Evolutionary conservation across 2,888 invertebrate genomes (phyloP), one percentile per base, ranked within the genome.

Genomic region (Prosopocoilus inquinatus): DNA sequence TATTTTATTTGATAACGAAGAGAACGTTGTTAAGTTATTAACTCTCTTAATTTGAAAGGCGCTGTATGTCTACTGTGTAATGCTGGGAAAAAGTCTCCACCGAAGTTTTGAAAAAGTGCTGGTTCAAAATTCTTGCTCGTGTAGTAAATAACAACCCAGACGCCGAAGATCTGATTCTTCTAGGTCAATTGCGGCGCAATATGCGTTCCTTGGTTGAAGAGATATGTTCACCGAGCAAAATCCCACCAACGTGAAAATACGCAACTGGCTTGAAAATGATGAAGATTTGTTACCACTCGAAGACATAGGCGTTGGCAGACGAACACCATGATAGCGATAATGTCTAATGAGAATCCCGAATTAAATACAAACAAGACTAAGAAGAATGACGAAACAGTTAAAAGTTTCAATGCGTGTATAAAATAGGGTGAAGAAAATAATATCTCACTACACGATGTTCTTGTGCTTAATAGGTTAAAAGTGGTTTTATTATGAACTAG

Each of bases 1-100:
- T 44, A 50, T 44, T 55, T 53, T 49, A 44, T 50, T 50, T 44
- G 50, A 45, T 55, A 50, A 50, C 54, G 44, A 50, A 49, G 46
- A 46, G 15, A 15, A 54, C 34, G 34, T 54, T 48, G 48, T 49
- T 13, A 47, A 36, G 32, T 36, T 38, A n/a, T n/a, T n/a, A n/a
- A n/a, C n/a, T n/a, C n/a, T n/a, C n/a, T n/a, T n/a, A n/a, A n/a
- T n/a, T n/a, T n/a, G n/a, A n/a, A n/a, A n/a, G n/a, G n/a, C n/a
- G n/a, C n/a, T n/a, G n/a, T n/a, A n/a, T n/a, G 41, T n/a, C 41
- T 39, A 39, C 41, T 39, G n/a, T 39, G 41, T 2, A 39, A 36
- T 39, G 2, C 41, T 39, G 11, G 32, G 32, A 20, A 45, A 9
- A 16, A 16, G 46, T 45, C 46, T 16, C 32, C 32, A n/a, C 20